phyloP scores from a whole-genome alignment of 2,113 vertebrate genomes.

The Uria lomvia region DNA sequence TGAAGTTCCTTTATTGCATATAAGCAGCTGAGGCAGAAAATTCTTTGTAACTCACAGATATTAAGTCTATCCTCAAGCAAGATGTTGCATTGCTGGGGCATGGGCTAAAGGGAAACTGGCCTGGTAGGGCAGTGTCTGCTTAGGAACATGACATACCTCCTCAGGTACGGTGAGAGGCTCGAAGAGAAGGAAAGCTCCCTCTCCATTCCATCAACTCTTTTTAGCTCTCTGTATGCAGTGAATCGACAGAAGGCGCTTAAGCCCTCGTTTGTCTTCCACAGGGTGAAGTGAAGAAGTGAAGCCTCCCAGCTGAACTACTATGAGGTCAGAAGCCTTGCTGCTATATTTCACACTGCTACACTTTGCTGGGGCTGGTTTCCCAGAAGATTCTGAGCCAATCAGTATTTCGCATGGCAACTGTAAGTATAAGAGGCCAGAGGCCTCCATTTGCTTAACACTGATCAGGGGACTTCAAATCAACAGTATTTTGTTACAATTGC shows the following conservation, averaged over 20 bases:
- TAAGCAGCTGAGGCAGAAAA: neutral
- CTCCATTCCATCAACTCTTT: neutral
- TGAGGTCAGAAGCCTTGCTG: conserved; percentile 98
- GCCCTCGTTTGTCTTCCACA: conserved; percentile 67
- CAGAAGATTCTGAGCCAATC: conserved; percentile 98
- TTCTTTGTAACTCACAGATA: neutral
- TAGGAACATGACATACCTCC: neutral
- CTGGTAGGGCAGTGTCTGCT: neutral
- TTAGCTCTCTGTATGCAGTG: neutral
- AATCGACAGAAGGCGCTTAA: neutral
- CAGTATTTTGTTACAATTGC: neutral
- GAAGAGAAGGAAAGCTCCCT: neutral
- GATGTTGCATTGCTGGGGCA: neutral
- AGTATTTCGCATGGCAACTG: conserved; percentile 99
- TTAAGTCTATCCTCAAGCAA: neutral
- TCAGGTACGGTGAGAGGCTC: neutral
- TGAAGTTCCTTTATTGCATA: neutral
- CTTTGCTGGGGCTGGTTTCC: conserved; percentile 92
- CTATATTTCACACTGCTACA: conserved; percentile 96
- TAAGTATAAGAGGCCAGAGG: conserved; percentile 76
- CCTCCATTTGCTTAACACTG: neutral
- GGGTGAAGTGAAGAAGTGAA: conserved; percentile 87
- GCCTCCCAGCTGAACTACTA: conserved; percentile 87
- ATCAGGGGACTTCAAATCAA: neutral
- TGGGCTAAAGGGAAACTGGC: neutral